Evolutionary conservation across 2,113 vertebrate genomes (phyloP).

Genomic region (Noturus placidus): DNA sequence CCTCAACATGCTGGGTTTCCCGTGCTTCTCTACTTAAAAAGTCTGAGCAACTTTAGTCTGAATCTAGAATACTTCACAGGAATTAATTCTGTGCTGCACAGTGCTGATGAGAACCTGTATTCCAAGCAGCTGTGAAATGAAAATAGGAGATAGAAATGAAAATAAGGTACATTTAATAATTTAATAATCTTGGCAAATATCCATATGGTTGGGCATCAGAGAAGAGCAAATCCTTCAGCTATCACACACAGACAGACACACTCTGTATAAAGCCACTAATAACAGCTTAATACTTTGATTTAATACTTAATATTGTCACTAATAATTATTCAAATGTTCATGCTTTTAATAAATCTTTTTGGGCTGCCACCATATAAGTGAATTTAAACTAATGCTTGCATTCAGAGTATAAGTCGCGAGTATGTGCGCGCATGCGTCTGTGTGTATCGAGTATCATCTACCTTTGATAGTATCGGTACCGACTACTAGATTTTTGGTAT

Average conservation of each 20-base stretch:
- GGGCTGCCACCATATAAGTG: too few species aligned
- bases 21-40: background rate
- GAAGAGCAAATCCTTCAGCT: background rate
- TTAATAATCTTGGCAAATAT: constrained; percentile 34
- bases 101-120: constrained; percentile 11
- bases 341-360: too few species aligned
- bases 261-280: constrained; percentile 57
- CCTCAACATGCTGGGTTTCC: background rate
- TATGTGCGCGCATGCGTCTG: too few species aligned
- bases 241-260: constrained; percentile 19
- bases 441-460: too few species aligned
- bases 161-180: too few species aligned
- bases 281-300: constrained; percentile 62
- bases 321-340: too few species aligned
- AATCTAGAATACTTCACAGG: background rate
- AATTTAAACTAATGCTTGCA: too few species aligned
- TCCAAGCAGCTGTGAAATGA: constrained; percentile 11
- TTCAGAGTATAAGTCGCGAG: too few species aligned
- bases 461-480: too few species aligned
- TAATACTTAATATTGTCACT: too few species aligned
- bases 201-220: constrained; percentile 19
- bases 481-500: too few species aligned
- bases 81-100: background rate
- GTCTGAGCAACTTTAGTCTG: background rate
- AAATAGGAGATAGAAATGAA: too few species aligned